Conservation (phyloP, 2,888 invertebrate genomes). For the Melipona beecheii region DNA sequence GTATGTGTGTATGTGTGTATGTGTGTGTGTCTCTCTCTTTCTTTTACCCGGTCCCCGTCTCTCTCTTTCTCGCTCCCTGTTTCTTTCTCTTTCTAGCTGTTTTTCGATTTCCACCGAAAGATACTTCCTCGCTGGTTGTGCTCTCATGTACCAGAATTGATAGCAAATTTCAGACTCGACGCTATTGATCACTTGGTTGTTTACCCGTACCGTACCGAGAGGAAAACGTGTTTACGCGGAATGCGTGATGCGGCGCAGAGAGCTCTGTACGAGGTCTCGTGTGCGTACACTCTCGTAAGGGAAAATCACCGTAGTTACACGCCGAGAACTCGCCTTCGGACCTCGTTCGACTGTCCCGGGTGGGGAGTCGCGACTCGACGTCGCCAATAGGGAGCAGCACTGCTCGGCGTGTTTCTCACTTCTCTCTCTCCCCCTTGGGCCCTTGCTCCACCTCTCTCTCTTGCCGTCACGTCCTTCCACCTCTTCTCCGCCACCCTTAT, state of each 20-base stretch:
- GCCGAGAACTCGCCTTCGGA: conserved; percentile 69
- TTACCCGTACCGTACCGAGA: not conserved
- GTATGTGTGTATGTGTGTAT: not conserved
- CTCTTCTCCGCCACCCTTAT: conserved; percentile 62
- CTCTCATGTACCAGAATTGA: not conserved
- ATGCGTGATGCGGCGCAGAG: conserved; percentile 35
- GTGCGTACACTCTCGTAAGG: conserved; percentile 65
- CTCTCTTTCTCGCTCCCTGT: conserved; percentile 20
- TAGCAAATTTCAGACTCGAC: not conserved
- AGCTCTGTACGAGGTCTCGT: conserved; percentile 61
- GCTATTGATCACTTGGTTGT: not conserved
- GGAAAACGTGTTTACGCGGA: conserved; percentile 33
- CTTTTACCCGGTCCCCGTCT: conserved; percentile 16
- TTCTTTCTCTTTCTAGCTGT: conserved; percentile 27
- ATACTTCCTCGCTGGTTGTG: conserved; percentile 20
- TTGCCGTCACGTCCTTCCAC: conserved; percentile 61
- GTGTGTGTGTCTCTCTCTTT: not conserved
- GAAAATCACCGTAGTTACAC: conserved; percentile 71
- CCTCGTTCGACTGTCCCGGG: conserved; percentile 76
- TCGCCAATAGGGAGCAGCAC: conserved; percentile 79
- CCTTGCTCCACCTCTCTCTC: conserved; percentile 36
- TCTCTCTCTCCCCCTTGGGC: conserved; percentile 43
- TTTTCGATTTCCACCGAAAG: conserved; percentile 38
- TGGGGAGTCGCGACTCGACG: conserved; percentile 73
- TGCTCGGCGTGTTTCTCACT: conserved; percentile 68